Conservation (phyloP, 2,888 invertebrate genomes). For the Diadegma fenestrale region DNA sequence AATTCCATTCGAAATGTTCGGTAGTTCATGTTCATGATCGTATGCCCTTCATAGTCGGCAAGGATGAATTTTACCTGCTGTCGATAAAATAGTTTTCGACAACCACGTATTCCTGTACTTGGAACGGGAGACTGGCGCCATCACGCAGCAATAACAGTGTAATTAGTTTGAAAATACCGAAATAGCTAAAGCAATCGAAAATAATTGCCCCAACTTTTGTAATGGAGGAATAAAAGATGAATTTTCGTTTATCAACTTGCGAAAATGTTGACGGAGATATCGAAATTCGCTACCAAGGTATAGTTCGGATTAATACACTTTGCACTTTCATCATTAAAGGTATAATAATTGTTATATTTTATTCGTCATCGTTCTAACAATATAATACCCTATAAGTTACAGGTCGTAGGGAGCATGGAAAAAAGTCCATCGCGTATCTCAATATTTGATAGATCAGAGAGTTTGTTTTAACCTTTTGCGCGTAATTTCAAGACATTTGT, state of each 20-base stretch:
- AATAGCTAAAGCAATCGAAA: not conserved
- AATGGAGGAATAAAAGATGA: not conserved
- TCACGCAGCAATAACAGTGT: not conserved
- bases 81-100: not conserved
- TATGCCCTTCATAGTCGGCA: too few species aligned
- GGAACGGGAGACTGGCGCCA: not conserved
- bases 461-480: conserved; percentile 24
- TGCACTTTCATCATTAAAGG: conserved; percentile 58
- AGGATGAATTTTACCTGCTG: not conserved
- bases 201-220: not conserved
- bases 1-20: too few species aligned
- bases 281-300: conserved; percentile 42
- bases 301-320: conserved; percentile 64
- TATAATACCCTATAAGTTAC: conserved; percentile 31
- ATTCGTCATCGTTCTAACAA: conserved; percentile 25
- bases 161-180: not conserved
- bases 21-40: too few species aligned
- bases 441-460: conserved; percentile 44
- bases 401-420: conserved; percentile 22
- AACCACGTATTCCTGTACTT: not conserved
- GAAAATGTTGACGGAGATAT: not conserved
- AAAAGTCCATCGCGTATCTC: conserved; percentile 23
- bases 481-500: conserved; percentile 22
- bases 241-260: not conserved
- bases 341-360: conserved; percentile 17